Base-by-base conservation (phyloP, 2,113 vertebrate genomes). In the Zapus hudsonius region DNA sequence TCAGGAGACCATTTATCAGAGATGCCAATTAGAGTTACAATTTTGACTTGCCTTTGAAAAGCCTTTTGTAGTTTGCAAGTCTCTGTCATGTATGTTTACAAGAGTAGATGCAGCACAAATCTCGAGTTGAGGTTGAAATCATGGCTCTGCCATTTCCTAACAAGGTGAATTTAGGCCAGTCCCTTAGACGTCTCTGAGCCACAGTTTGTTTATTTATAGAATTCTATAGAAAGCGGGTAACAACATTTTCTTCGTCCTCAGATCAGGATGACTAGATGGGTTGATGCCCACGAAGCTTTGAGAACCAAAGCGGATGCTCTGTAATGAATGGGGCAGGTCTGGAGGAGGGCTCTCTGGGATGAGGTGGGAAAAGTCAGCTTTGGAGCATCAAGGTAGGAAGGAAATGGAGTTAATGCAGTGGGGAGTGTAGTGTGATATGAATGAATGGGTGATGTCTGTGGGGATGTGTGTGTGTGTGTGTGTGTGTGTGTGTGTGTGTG, bases 181-280 rank as follows among this genome's bases (percentile, higher is more conserved):
- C 16, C 7, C n/a, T 79, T 80, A 75, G n/a, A 67, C 31, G 7
- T 87, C 67, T 85, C 75, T 69, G 72, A 95, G n/a, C n/a, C 64
- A 82, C 19, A 78, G 12, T 73, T 66, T 38, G 61, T 31, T 90
- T 16, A 44, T 82, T 23, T 67, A 13, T 47, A 8, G 92, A 84
- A 80, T 33, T 85, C 27, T 67, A 13, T 47, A 8, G 92, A 84
- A 80, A 29, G 44, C 7, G 40, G 19, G 73, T 72, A 61, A 79
- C 74, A 66, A 27, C n/a, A 59, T 63, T 84, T 80, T 27, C 36
- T 90, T 42, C 55, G 4, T 90, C 25, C 12, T 87, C 7, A 3
- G 40, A 59, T 64, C 66, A 36, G 69, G 47, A 29, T 73, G 31
- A 57, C 57, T 63, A 64, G 40, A 85, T 82, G 20, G 3, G 22